These are phyloP conservation scores for Ardeotis arabs DNA, from an alignment of 2,113 vertebrate species.

Conservation along the genomic window DNA sequence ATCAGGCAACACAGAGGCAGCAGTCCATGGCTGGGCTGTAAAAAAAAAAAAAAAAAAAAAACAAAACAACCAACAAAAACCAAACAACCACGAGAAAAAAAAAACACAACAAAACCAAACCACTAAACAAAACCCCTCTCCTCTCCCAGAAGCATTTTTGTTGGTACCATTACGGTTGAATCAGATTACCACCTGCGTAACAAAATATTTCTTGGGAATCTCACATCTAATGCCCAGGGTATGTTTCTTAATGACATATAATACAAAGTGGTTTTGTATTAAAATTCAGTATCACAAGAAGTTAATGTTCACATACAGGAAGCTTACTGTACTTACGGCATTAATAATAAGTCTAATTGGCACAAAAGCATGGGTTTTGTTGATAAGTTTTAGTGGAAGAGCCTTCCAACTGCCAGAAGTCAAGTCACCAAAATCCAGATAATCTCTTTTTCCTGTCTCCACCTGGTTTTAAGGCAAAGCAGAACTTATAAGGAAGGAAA, in stretches of 20 bases:
- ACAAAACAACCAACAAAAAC: no score
- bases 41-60: no score
- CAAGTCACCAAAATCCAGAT: conserved; percentile 92
- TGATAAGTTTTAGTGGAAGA: conserved; percentile 88
- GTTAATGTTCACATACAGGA: background rate
- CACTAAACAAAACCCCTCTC: background rate
- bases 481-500: background rate
- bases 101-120: background rate
- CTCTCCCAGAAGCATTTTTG: background rate
- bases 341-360: conserved; percentile 91
- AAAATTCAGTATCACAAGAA: background rate
- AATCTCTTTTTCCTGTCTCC: conserved; percentile 77
- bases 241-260: background rate
- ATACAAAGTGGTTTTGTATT: background rate
- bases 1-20: background rate
- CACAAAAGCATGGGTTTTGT: conserved; percentile 87
- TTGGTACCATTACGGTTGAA: background rate
- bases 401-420: conserved; percentile 84
- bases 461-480: conserved; percentile 75
- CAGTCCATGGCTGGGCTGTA: background rate
- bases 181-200: background rate
- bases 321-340: conserved; percentile 83
- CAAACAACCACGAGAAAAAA: no score
- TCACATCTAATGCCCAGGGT: background rate
- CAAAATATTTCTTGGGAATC: background rate